Evolutionary conservation across 1,140 invertebrate species (phyloP).

Genomic region (Lanistes nyassanus): DNA sequence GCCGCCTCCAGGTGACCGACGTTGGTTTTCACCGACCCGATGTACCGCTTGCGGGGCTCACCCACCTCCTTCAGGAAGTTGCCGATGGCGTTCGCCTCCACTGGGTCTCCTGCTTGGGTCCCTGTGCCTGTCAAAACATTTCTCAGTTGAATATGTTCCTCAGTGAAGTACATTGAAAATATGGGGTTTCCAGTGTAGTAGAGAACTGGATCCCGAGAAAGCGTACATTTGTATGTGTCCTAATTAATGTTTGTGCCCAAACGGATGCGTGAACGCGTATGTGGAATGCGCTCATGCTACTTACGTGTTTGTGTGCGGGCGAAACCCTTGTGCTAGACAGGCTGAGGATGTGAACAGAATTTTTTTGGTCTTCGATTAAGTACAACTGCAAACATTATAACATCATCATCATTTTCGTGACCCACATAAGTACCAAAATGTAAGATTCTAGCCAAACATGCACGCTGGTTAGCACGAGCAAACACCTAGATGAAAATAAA

Average conservation of each 20-base stretch:
- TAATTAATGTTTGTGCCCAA: background rate
- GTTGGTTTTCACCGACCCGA: slow-evolving; percentile 59
- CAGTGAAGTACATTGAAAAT: background rate
- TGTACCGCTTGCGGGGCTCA: slow-evolving; percentile 28
- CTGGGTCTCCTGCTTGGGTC: slow-evolving; percentile 45
- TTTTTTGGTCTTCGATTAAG: no score
- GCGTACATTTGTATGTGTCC: background rate
- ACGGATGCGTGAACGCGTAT: background rate
- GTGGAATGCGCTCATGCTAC: background rate
- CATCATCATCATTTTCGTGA: background rate
- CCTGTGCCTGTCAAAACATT: slow-evolving; percentile 35
- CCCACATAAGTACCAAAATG: background rate
- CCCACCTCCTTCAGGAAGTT: slow-evolving; percentile 24
- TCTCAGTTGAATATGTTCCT: background rate
- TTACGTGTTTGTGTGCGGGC: no score
- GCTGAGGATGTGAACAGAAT: no score
- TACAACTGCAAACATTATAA: background rate
- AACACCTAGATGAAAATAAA: background rate
- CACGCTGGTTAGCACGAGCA: background rate
- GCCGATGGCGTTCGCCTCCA: slow-evolving; percentile 41
- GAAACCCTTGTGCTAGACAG: no score
- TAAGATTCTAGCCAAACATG: background rate
- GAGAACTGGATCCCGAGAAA: background rate
- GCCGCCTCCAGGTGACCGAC: slow-evolving; percentile 49
- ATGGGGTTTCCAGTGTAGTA: background rate